A percentile compares a stretch with the other conserved stretches of the same genome.
Evolutionary conservation across 1,140 invertebrate genomes (phyloP).

Genomic region (Ceratosolen solmsi): DNA sequence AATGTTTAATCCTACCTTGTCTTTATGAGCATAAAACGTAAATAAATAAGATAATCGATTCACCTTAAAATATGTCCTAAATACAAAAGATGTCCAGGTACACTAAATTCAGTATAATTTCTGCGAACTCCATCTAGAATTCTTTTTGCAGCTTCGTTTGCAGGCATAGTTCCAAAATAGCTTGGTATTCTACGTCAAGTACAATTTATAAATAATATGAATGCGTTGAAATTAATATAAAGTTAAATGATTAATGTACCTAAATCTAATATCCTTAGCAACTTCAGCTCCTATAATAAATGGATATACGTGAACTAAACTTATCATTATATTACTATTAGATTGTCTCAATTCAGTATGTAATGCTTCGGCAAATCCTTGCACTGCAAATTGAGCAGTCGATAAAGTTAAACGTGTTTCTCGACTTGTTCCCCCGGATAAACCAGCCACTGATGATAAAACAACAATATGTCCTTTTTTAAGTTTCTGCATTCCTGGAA

Average conservation of each 20-base stretch:
- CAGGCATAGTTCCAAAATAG: slow-evolving; percentile 79
- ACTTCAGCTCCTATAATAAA: slow-evolving; percentile 76
- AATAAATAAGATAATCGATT: slow-evolving; percentile 28
- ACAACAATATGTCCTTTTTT: slow-evolving; percentile 81
- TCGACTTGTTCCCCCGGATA: slow-evolving; percentile 76
- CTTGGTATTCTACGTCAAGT: slow-evolving; percentile 75
- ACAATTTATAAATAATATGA: slow-evolving; percentile 5
- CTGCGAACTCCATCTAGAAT: slow-evolving; percentile 77
- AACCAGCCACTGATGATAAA: slow-evolving; percentile 81
- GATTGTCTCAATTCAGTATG: slow-evolving; percentile 76
- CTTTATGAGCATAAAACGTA: too few relatives aligned
- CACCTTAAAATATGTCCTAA: slow-evolving; percentile 76
- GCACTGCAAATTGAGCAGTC: slow-evolving; percentile 82
- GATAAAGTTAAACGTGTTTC: slow-evolving; percentile 76
- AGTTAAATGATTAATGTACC: slow-evolving; percentile 64
- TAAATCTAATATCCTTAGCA: slow-evolving; percentile 75
- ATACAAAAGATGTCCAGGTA: slow-evolving; percentile 77
- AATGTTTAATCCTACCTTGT: too few relatives aligned
- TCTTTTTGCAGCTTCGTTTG: slow-evolving; percentile 73
- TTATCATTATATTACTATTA: slow-evolving; percentile 75
- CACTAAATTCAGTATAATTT: slow-evolving; percentile 77
- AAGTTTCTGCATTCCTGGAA: slow-evolving; percentile 79
- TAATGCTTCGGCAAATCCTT: slow-evolving; percentile 78
- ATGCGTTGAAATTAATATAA: not conserved
- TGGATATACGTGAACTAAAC: slow-evolving; percentile 78